A percentile compares a stretch with the other conserved stretches of the same genome.
Conservation (phyloP, 2,888 invertebrate species). For the Ormyrus nitidulus region DNA sequence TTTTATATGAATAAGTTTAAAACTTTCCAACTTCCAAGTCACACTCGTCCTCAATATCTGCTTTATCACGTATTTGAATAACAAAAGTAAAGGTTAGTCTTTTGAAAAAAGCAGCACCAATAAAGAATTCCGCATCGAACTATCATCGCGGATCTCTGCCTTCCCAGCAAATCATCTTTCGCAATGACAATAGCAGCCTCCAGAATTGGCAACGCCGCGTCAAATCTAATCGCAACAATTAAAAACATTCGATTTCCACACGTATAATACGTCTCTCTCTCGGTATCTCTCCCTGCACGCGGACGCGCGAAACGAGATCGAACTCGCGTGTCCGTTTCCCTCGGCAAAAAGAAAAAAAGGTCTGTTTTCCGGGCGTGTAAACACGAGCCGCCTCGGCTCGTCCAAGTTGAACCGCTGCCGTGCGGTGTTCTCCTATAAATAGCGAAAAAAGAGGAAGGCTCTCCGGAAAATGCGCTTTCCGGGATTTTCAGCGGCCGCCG, state of each 20-base stretch:
- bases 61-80: too few species aligned
- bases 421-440: background rate
- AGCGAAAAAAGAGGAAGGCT: background rate
- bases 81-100: too few species aligned
- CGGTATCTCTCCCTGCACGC: background rate
- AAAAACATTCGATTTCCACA: background rate
- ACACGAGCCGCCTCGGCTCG: background rate
- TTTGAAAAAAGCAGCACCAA: too few species aligned
- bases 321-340: background rate
- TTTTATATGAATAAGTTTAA: too few species aligned
- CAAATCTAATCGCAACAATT: conserved; percentile 14
- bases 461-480: too few species aligned
- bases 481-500: too few species aligned
- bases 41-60: too few species aligned
- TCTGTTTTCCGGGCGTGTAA: background rate
- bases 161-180: background rate
- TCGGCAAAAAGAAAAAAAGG: background rate
- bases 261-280: too few species aligned
- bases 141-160: background rate
- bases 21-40: too few species aligned
- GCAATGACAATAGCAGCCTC: conserved; percentile 13
- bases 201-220: conserved; percentile 21
- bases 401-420: conserved; percentile 3
- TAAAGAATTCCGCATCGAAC: too few species aligned
- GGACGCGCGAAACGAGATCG: background rate